phyloP scores from a whole-genome alignment of 2,797 vertebrate species.

The Gymnoscopelus braueri region DNA sequence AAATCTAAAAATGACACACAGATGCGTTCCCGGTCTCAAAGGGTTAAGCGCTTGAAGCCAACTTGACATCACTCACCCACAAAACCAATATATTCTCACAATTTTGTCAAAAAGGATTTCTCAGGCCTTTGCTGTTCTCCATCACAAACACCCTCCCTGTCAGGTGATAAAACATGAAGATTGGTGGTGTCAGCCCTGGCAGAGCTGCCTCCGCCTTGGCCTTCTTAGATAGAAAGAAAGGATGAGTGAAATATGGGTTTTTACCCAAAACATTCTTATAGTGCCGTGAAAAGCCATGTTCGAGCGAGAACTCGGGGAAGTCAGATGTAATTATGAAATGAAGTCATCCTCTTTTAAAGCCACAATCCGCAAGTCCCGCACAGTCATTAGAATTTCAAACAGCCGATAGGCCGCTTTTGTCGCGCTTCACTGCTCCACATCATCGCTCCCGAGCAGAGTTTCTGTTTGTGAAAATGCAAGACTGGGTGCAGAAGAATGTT shows the following conservation, averaged over 20 bases:
- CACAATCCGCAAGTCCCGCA: too few relatives aligned
- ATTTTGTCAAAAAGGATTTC: slow-evolving; percentile 75
- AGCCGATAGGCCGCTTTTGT: too few relatives aligned
- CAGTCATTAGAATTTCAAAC: too few relatives aligned
- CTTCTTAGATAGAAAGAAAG: slow-evolving; percentile 47
- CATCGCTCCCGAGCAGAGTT: too few relatives aligned
- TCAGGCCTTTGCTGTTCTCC: slow-evolving; percentile 58
- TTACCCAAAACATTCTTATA: not conserved
- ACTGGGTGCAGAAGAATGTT: too few relatives aligned
- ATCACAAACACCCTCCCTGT: slow-evolving; percentile 61
- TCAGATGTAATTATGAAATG: slow-evolving; percentile 13
- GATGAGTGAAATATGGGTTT: slow-evolving; percentile 27
- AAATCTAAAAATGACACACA: too few relatives aligned
- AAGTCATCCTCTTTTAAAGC: not conserved
- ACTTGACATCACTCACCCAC: slow-evolving; percentile 18
- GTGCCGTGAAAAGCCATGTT: not conserved
- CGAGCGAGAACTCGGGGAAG: slow-evolving; percentile 27
- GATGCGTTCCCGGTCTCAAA: too few relatives aligned
- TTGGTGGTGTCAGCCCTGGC: slow-evolving; percentile 58
- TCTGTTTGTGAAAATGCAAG: too few relatives aligned
- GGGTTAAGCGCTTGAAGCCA: slow-evolving; percentile 6
- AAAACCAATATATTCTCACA: slow-evolving; percentile 41
- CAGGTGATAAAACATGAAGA: slow-evolving; percentile 76
- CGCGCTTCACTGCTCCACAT: too few relatives aligned
- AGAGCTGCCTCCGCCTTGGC: slow-evolving; percentile 57